phyloP scores from a whole-genome alignment of 2,797 vertebrate species.

The Peromyscus attwateri region DNA sequence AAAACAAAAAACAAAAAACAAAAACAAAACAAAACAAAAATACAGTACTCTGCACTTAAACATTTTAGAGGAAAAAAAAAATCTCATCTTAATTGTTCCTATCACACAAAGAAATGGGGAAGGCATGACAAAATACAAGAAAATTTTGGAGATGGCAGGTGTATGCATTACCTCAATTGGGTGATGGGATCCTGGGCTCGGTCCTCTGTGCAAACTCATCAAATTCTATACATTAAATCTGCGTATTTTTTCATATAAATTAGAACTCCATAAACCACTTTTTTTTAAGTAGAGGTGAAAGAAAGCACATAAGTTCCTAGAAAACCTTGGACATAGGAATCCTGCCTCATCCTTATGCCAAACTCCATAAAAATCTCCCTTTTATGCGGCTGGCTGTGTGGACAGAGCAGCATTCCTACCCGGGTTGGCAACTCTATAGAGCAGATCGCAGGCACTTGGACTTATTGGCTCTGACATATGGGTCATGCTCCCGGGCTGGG shows the following conservation, averaged over 20 bases:
- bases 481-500: conserved; percentile 78
- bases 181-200: neutral
- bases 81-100: neutral
- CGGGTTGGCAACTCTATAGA: conserved; percentile 81
- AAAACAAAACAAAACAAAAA: too few species aligned
- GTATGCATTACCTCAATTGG: neutral
- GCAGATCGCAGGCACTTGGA: conserved; percentile 75
- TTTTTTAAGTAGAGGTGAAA: neutral
- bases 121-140: neutral
- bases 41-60: neutral
- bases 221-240: neutral
- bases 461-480: conserved; percentile 85
- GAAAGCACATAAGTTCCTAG: conserved; percentile 72
- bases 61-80: neutral
- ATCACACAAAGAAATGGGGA: neutral
- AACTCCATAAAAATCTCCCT: conserved; percentile 71
- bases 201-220: neutral
- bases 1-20: too few species aligned
- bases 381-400: conserved; percentile 72
- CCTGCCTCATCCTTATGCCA: conserved; percentile 71
- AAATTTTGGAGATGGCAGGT: neutral
- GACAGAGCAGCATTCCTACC: conserved; percentile 79
- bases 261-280: conserved; percentile 10
- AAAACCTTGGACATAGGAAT: conserved; percentile 63
- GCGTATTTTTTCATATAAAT: neutral